phyloP scores from a whole-genome alignment of 2,888 invertebrate genomes.

The Colletes collaris region DNA sequence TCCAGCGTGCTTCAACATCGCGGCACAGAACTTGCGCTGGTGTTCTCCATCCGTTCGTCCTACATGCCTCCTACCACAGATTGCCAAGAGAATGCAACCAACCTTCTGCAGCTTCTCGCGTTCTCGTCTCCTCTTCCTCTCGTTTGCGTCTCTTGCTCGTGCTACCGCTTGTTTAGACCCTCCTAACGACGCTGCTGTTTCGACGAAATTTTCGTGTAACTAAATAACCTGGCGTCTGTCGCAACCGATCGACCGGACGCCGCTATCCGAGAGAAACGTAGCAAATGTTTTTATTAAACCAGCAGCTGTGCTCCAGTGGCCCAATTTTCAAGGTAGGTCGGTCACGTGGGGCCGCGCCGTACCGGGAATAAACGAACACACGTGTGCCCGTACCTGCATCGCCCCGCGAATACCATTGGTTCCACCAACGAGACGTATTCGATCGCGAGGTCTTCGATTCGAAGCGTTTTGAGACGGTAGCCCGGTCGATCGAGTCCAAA shows the following conservation, averaged over 20 bases:
- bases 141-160: slow-evolving; percentile 54
- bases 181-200: background rate
- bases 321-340: slow-evolving; percentile 56
- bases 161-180: slow-evolving; percentile 16
- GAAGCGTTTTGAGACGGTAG: too few relatives aligned
- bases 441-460: background rate
- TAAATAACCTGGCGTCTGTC: background rate
- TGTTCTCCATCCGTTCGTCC: slow-evolving; percentile 80
- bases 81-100: slow-evolving; percentile 77
- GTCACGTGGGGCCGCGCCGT: slow-evolving; percentile 32
- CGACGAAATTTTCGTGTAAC: slow-evolving; percentile 30
- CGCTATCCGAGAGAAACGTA: slow-evolving; percentile 11
- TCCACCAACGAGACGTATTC: background rate
- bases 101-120: slow-evolving; percentile 68
- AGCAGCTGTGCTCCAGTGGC: slow-evolving; percentile 54
- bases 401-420: background rate
- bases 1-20: slow-evolving; percentile 60
- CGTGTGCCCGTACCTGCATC: slow-evolving; percentile 23
- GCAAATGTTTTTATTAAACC: background rate
- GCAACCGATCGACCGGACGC: background rate
- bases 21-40: slow-evolving; percentile 53
- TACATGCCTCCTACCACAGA: slow-evolving; percentile 81
- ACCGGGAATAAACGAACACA: slow-evolving; percentile 32
- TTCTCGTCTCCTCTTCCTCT: slow-evolving; percentile 41
- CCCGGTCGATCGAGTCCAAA: too few relatives aligned